Percentiles rank a stretch among this genome's conserved stretches.
These are phyloP conservation scores for Acanthis flammea DNA, from an alignment of 2,797 vertebrate species.

Conservation along the genomic window DNA sequence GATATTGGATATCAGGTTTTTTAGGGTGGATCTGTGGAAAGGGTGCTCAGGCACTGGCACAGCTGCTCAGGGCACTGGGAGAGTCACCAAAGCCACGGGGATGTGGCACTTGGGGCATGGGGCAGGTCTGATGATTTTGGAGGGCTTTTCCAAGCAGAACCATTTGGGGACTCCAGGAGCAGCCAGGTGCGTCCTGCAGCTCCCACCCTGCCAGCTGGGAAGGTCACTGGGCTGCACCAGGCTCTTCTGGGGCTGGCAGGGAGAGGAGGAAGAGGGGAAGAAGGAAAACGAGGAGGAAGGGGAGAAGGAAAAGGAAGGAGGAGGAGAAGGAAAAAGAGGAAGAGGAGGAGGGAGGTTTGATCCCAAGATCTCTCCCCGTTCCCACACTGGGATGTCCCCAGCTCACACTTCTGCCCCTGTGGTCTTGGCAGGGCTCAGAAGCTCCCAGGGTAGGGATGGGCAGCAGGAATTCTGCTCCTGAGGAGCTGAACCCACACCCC, in stretches of 20 bases:
- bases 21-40: background rate
- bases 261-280: background rate
- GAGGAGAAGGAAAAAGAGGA: background rate
- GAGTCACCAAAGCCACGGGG: background rate
- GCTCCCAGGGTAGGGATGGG: fast-evolving
- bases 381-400: background rate
- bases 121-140: background rate
- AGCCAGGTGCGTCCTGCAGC: background rate
- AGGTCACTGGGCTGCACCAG: background rate
- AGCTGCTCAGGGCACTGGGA: background rate
- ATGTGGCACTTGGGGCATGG: background rate
- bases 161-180: background rate
- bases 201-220: fast-evolving
- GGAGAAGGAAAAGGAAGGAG: too few species aligned
- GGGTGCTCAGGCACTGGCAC: background rate
- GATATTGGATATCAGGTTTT: background rate
- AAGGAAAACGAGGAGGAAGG: background rate
- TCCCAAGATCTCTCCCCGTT: background rate
- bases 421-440: background rate
- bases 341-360: background rate
- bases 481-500: background rate
- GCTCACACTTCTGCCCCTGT: background rate
- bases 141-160: background rate
- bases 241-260: background rate
- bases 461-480: background rate